These are phyloP conservation scores for Salminus brasiliensis DNA, from an alignment of 2,113 vertebrate genomes.

Conservation along the genomic window DNA sequence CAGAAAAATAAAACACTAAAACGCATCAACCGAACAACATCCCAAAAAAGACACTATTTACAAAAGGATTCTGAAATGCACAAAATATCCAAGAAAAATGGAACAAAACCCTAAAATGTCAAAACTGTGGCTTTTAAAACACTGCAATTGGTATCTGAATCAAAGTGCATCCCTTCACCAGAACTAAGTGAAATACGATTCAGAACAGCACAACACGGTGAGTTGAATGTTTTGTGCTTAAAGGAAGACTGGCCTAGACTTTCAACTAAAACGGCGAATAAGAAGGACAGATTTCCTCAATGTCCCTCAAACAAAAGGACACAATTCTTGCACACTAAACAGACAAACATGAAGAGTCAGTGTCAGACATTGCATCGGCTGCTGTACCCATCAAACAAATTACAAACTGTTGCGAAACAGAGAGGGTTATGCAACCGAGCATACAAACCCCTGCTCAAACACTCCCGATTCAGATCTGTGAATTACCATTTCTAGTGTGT, in stretches of 20 bases:
- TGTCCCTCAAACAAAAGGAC: neutral
- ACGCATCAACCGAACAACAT: conserved; percentile 21
- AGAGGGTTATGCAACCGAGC: neutral
- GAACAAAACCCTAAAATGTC: neutral
- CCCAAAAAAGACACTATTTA: conserved; percentile 4
- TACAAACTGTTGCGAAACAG: neutral
- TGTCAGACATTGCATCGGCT: neutral
- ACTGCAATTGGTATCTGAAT: conserved; percentile 6
- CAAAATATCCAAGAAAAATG: neutral
- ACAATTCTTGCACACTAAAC: neutral
- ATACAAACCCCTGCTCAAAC: neutral
- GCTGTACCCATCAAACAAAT: neutral
- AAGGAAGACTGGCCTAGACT: neutral
- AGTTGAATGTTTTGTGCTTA: neutral
- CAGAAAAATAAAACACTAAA: conserved; percentile 33
- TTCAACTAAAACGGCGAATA: conserved; percentile 13
- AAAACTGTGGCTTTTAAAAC: conserved; percentile 33
- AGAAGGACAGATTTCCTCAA: neutral
- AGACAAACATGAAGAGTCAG: neutral
- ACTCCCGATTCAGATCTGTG: neutral
- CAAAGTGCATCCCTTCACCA: conserved; percentile 42
- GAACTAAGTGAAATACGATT: neutral
- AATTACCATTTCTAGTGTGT: neutral
- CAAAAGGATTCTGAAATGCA: neutral
- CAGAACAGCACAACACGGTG: neutral